Evolutionary conservation across 2,797 vertebrate species (phyloP), one percentile per base, ranked within the genome.

Genomic region (Psittacula echo): DNA sequence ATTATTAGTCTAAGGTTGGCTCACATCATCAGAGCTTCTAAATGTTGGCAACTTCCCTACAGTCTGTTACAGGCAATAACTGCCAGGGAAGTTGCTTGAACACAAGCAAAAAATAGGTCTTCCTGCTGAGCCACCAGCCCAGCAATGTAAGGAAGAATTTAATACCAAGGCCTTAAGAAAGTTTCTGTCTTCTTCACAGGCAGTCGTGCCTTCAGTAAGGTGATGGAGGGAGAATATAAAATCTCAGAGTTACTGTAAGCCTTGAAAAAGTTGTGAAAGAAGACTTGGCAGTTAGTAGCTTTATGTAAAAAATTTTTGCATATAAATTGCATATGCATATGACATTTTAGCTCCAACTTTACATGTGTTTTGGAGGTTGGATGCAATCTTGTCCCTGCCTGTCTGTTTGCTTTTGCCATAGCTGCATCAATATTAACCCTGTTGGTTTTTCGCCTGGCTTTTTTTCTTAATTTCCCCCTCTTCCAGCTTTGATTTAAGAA

Each of bases 1-100:
- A 98, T 98, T 98, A 98, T 98, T 98, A 98, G 97, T 97, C 97
- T 98, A 96, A 97, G 98, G 98, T 98, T 98, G 98, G 98, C 98
- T 98, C 98, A 71, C 97, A 97, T 97, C 97, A 97, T 97, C 97
- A 97, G 96, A 98, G 97, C 96, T 98, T 98, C 96, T 94, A 96
- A 98, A 98, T 98, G 97, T 97, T 98, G 98, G 98, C 98, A 98
- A 97, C 68, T 90, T 84, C 97, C 87, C 89, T 92, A 90, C 98
- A 98, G 98, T 98, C 98, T 98, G 98, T 98, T 98, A 96, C 97
- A 96, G 97, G 96, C 97, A 95, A 95, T 97, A 97, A 90, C 87
- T 98, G 98, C 98, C 98, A 98, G 98, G 96, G 97, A 98, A 98
- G 96, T 98, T 97, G 97, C 97, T 97, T 94, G 97, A 96, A 95